phyloP scores from a whole-genome alignment of 2,888 invertebrate genomes.

The Osedax frankpressi region DNA sequence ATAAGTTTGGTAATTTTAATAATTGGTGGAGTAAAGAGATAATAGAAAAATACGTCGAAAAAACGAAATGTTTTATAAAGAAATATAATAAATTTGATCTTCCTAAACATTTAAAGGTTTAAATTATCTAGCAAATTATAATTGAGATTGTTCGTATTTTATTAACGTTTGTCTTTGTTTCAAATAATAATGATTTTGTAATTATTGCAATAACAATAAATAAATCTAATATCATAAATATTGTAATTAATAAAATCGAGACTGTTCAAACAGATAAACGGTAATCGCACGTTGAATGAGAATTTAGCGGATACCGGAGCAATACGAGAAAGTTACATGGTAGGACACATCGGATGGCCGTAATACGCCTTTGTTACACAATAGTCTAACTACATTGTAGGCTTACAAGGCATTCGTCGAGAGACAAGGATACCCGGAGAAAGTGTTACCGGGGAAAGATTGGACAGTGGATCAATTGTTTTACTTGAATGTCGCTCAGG shows the following conservation, averaged over 20 bases:
- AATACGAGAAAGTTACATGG: neutral
- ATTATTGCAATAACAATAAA: too few species aligned
- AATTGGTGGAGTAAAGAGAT: neutral
- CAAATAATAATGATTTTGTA: too few species aligned
- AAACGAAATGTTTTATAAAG: neutral
- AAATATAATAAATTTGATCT: neutral
- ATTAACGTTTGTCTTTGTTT: too few species aligned
- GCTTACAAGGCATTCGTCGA: neutral
- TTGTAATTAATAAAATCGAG: too few species aligned
- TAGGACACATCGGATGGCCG: neutral
- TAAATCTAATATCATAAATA: too few species aligned
- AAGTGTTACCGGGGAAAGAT: neutral
- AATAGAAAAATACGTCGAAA: neutral
- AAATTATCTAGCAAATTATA: too few species aligned
- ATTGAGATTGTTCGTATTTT: too few species aligned
- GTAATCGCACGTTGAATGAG: neutral
- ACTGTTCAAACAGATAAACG: neutral
- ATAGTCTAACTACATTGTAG: neutral
- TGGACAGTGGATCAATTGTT: neutral
- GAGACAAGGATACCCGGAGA: neutral
- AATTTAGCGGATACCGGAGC: neutral
- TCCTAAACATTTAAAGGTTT: too few species aligned
- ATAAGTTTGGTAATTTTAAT: neutral
- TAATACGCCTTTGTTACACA: neutral
- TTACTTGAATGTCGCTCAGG: neutral